Evolutionary conservation across 2,888 invertebrate genomes (phyloP).

Genomic region (Drosophila seclusa): DNA sequence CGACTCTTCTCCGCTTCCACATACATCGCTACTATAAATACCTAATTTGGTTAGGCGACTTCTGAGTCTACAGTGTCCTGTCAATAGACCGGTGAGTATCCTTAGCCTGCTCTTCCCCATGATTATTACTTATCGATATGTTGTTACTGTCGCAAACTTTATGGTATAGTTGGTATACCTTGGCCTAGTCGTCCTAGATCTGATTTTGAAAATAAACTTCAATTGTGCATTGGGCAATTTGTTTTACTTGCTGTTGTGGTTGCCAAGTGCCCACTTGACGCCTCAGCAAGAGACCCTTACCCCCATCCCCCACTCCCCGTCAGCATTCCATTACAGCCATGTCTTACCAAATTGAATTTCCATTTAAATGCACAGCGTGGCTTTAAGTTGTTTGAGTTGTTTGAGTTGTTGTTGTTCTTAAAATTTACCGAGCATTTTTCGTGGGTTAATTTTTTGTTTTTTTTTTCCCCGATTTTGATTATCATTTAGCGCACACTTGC

Average conservation of each 20-base stretch:
- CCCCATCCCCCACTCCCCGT: not conserved
- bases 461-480: slow-evolving; percentile 32
- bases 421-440: slow-evolving; percentile 15
- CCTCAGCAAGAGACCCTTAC: slow-evolving; percentile 27
- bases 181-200: not conserved
- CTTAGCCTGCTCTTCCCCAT: too few relatives aligned
- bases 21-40: too few relatives aligned
- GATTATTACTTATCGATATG: too few relatives aligned
- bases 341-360: slow-evolving; percentile 40
- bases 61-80: too few relatives aligned
- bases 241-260: slow-evolving; percentile 36
- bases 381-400: slow-evolving; percentile 15
- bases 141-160: not conserved
- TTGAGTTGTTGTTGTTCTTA: slow-evolving; percentile 22
- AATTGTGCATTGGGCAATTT: slow-evolving; percentile 34
- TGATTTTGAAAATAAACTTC: not conserved
- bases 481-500: slow-evolving; percentile 65
- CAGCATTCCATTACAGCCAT: not conserved
- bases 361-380: slow-evolving; percentile 45
- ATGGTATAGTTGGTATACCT: not conserved
- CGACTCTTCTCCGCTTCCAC: too few relatives aligned
- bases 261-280: slow-evolving; percentile 47
- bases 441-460: slow-evolving; percentile 2
- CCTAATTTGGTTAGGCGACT: too few relatives aligned
- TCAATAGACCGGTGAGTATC: too few relatives aligned